A percentile compares a stretch with the other conserved stretches of the same genome.
These are phyloP conservation scores for Epinephelus fuscoguttatus DNA, from an alignment of 2,113 vertebrate species.

Conservation along the genomic window DNA sequence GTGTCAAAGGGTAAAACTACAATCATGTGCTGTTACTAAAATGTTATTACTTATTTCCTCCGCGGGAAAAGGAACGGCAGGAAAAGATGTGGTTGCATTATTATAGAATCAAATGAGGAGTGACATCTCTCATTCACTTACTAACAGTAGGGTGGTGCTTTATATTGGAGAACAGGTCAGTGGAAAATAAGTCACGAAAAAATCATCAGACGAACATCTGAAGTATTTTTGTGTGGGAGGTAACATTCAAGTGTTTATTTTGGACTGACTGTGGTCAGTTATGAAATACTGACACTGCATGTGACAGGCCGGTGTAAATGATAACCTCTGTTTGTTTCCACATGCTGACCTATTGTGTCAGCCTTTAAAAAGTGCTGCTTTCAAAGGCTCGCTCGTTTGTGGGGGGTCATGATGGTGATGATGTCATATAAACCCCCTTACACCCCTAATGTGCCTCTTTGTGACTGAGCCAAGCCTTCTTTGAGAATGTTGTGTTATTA, in stretches of 20 bases:
- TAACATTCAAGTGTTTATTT: constrained; percentile 15
- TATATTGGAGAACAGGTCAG: constrained; percentile 25
- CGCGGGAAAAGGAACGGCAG: no score
- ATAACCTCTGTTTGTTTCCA: constrained; percentile 42
- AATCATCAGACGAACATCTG: constrained; percentile 43
- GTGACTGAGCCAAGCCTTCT: no score
- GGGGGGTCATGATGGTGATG: background rate
- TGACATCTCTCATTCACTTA: constrained; percentile 17
- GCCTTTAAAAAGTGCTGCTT: constrained; percentile 34
- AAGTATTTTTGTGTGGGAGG: constrained; percentile 55
- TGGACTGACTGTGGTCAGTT: constrained; percentile 40
- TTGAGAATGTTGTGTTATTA: no score
- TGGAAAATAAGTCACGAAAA: constrained; percentile 12
- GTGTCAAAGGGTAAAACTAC: background rate
- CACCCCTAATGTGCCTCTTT: no score
- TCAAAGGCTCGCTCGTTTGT: constrained; percentile 29
- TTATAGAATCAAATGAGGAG: background rate
- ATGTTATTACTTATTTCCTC: no score
- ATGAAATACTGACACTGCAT: constrained; percentile 40
- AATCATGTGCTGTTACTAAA: no score
- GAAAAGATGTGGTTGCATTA: background rate
- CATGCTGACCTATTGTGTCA: constrained; percentile 41
- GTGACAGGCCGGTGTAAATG: constrained; percentile 26
- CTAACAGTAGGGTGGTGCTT: constrained; percentile 20
- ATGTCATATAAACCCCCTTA: no score